phyloP scores from a whole-genome alignment of 37 sponge, comb jelly and placozoan species.

The Halichondria panicea region DNA sequence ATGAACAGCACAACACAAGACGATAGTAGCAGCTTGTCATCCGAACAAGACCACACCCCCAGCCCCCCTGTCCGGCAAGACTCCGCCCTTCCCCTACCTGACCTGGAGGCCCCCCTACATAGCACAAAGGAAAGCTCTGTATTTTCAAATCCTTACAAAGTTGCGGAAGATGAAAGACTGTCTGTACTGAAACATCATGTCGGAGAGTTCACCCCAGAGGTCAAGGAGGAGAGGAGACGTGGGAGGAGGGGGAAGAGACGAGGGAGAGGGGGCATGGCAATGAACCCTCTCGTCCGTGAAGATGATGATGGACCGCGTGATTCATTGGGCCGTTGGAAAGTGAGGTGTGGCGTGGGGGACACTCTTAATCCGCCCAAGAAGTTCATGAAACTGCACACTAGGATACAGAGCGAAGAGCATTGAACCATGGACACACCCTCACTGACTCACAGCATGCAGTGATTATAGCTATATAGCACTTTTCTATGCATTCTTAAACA shows the following conservation, averaged over 20 bases:
- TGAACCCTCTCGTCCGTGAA: too few relatives aligned
- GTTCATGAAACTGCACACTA: conserved; percentile 37
- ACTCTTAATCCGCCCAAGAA: conserved; percentile 49
- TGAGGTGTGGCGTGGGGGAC: conserved; percentile 38
- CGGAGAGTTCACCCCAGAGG: conserved; percentile 8
- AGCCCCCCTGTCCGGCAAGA: not conserved
- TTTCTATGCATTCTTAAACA: too few relatives aligned
- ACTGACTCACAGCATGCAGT: too few relatives aligned
- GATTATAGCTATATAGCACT: too few relatives aligned
- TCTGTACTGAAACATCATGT: conserved; percentile 54
- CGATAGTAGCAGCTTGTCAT: not conserved
- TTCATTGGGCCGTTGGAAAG: not conserved
- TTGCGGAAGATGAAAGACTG: conserved; percentile 53
- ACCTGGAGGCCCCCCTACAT: conserved; percentile 10
- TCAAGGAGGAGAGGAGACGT: not conserved
- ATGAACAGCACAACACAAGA: too few relatives aligned
- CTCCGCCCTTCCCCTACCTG: conserved; percentile 45
- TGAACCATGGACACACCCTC: too few relatives aligned
- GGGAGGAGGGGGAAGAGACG: not conserved
- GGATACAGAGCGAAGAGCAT: conserved; percentile 22
- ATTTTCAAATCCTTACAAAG: conserved; percentile 58
- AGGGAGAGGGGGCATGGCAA: not conserved
- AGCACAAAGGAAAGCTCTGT: conserved; percentile 19
- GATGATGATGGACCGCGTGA: not conserved
- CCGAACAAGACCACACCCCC: not conserved